Conservation (phyloP, 2,888 invertebrate genomes). For the Lasioglossum calceatum region DNA sequence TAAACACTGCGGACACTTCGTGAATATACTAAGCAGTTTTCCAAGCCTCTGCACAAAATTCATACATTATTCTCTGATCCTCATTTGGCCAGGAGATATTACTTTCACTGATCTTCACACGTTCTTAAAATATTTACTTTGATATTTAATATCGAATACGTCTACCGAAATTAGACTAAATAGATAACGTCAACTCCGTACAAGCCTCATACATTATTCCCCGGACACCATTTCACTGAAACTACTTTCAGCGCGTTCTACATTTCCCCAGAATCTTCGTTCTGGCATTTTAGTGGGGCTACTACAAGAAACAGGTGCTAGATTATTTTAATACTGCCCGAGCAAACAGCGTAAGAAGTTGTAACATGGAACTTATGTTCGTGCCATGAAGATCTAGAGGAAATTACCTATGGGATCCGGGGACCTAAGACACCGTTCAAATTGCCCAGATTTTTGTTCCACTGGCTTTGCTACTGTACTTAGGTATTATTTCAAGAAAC, state of each 20-base stretch:
- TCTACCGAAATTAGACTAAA: not conserved
- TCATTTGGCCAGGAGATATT: not conserved
- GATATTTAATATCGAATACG: not conserved
- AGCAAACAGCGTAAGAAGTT: not conserved
- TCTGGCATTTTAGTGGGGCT: not conserved
- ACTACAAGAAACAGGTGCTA: not conserved
- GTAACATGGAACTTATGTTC: not conserved
- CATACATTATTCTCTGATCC: not conserved
- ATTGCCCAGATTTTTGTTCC: conserved; percentile 1
- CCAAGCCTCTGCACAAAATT: not conserved
- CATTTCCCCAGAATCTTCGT: not conserved
- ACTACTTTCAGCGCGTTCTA: not conserved
- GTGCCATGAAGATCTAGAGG: not conserved
- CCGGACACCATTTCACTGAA: not conserved
- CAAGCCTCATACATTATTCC: not conserved
- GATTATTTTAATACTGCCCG: not conserved
- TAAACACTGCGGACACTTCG: not conserved
- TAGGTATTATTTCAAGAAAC: not conserved
- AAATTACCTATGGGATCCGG: conserved; percentile 6
- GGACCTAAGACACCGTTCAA: not conserved
- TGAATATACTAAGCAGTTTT: not conserved
- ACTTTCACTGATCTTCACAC: not conserved
- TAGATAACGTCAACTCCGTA: no score
- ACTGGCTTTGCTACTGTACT: not conserved
- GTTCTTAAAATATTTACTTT: not conserved